Base-by-base conservation (phyloP, 2,888 invertebrate genomes). In the Mylabris sibirica region DNA sequence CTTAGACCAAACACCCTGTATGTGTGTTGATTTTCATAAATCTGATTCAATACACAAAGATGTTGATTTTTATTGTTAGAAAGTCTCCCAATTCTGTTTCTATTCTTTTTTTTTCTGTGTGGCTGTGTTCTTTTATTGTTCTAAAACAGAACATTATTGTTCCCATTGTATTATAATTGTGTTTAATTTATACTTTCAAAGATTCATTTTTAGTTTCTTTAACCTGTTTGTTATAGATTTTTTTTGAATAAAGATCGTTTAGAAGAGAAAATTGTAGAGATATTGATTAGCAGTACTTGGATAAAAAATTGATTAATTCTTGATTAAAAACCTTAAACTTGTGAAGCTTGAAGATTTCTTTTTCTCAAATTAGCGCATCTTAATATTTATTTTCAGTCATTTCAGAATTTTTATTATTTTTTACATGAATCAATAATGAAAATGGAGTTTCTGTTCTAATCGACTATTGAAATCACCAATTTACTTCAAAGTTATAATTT, bases 131-230 rank as follows among this genome's bases (percentile, higher is more conserved):
- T 34, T 30, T 6, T 30, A 30, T 30, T 35, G 30, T 49, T 49
- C 0, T 20, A 49, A 20, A 38, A 11, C 3, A 11, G 30, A 30
- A 30, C 30, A 60, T 20, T 22, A 65, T 60, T 65, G 61, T 65
- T 65, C 53, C 34, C 61, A 66, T 66, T 67, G 66, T 63, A 63
- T 67, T 63, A 6, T 60, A 60, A 49, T 38, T 64, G 30, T 8
- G 34, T 67, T 44, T 30, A 17, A 59, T 67, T 63, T 66, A 62
- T 49, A 49, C 30, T 64, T 59, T 9, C 24, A 41, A 57, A 66
- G 35, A 66, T 53, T 53, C 3, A 44, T 17, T 9, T 53, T 20
- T 20, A 53, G 9, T 24, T 53, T 24, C 4, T 22, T 24, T 24
- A 3, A 12, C 62, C 24, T 62, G 14, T 3, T 12, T 30, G 60